Conservation (phyloP, 35 echinoderm and acorn worm genomes). For the Strongylocentrotus purpuratus region DNA sequence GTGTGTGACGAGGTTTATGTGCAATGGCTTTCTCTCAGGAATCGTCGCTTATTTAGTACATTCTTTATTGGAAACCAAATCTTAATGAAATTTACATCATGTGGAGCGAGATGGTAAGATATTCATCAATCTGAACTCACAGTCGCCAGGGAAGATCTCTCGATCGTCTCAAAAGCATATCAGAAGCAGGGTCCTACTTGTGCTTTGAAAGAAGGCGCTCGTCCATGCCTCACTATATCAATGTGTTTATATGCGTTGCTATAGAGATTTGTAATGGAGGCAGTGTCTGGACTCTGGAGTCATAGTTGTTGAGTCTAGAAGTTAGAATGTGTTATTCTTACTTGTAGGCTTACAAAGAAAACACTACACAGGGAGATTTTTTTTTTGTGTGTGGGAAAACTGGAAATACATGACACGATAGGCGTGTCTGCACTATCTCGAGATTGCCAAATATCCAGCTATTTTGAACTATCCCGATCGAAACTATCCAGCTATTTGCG, state of each 20-base stretch:
- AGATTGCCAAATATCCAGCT: too few relatives aligned
- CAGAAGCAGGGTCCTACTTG: background rate
- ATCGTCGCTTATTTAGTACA: background rate
- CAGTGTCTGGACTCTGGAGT: background rate
- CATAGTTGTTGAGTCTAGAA: background rate
- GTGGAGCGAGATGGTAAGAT: background rate
- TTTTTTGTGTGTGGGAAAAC: background rate
- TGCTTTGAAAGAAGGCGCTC: background rate
- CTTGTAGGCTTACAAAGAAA: background rate
- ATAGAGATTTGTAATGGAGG: background rate
- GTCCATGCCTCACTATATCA: background rate
- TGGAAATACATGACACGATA: too few relatives aligned
- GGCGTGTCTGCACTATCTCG: too few relatives aligned
- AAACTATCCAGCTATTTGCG: too few relatives aligned
- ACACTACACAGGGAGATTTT: background rate
- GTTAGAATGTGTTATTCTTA: background rate
- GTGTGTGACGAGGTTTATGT: background rate
- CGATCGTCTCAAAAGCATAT: background rate
- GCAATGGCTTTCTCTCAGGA: background rate
- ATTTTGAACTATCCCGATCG: too few relatives aligned
- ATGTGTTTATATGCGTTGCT: background rate
- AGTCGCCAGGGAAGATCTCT: background rate
- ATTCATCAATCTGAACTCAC: background rate
- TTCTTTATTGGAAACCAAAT: background rate
- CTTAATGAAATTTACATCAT: background rate